Conservation (phyloP, 1,140 invertebrate species). For the Oryzaephilus surinamensis region DNA sequence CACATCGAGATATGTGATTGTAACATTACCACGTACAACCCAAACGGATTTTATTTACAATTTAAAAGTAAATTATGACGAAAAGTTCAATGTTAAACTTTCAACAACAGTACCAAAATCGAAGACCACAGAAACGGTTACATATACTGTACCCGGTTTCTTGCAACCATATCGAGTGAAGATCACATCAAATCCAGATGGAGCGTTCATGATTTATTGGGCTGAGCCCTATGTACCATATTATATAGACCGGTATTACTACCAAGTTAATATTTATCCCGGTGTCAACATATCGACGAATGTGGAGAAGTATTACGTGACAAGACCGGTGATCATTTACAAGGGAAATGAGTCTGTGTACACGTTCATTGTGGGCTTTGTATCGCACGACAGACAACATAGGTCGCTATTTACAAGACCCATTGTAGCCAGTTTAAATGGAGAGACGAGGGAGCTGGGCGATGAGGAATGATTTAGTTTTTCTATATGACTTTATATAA, state of each 20-base stretch:
- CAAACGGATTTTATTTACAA: constrained; percentile 2
- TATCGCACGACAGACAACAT: constrained; percentile 17
- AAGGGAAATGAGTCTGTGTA: constrained; percentile 25
- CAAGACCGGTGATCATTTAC: constrained; percentile 19
- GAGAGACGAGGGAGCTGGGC: too few species aligned
- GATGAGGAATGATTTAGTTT: too few species aligned
- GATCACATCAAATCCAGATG: constrained; percentile 19
- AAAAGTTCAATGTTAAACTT: constrained; percentile 19
- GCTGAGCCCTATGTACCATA: constrained; percentile 22
- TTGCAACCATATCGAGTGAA: constrained; percentile 24
- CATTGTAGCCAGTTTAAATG: too few species aligned
- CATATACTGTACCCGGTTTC: constrained; percentile 19
- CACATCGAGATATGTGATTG: neutral
- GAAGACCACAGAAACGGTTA: constrained; percentile 14
- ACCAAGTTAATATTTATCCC: constrained; percentile 24
- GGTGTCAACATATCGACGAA: constrained; percentile 14
- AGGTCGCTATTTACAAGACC: constrained; percentile 13
- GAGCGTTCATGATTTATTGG: constrained; percentile 26
- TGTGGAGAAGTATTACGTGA: constrained; percentile 19
- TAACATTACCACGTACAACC: constrained; percentile 4
- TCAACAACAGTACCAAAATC: constrained; percentile 20
- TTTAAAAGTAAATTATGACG: constrained; percentile 15
- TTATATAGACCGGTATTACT: constrained; percentile 20
- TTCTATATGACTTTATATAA: too few species aligned
- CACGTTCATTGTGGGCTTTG: constrained; percentile 22